Percentiles rank a stretch among this genome's conserved stretches.
These are phyloP conservation scores for Mastomys coucha DNA, from an alignment of 2,113 vertebrate genomes.

Conservation along the genomic window DNA sequence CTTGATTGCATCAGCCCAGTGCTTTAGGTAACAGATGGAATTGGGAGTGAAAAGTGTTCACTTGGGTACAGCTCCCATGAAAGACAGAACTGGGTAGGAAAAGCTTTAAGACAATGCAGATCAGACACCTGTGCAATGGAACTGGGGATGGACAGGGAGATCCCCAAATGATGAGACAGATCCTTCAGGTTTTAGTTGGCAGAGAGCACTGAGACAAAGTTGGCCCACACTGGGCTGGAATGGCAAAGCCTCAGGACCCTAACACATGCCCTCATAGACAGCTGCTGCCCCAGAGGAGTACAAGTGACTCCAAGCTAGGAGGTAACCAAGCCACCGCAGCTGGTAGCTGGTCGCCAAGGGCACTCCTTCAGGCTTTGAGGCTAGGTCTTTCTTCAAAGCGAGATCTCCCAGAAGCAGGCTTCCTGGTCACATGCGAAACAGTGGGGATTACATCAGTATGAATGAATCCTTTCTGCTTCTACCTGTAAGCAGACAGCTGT, in stretches of 20 bases:
- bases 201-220: neutral
- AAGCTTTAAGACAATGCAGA: neutral
- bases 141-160: neutral
- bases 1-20: neutral
- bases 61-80: neutral
- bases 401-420: neutral
- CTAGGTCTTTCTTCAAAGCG: neutral
- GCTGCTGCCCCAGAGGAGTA: neutral
- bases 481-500: neutral
- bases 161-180: no score
- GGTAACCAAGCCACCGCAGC: neutral
- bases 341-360: rapidly evolving
- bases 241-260: neutral
- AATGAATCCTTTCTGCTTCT: neutral
- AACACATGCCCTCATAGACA: neutral
- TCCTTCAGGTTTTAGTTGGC: neutral
- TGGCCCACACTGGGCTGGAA: neutral
- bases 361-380: neutral
- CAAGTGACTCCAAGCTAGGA: neutral
- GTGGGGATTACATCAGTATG: neutral
- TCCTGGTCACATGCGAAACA: neutral
- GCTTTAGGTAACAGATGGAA: neutral
- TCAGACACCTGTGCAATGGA: neutral
- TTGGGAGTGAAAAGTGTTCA: neutral
- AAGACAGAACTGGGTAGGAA: neutral